Conservation (phyloP, 2,888 invertebrate species). For the Papilio protenor region DNA sequence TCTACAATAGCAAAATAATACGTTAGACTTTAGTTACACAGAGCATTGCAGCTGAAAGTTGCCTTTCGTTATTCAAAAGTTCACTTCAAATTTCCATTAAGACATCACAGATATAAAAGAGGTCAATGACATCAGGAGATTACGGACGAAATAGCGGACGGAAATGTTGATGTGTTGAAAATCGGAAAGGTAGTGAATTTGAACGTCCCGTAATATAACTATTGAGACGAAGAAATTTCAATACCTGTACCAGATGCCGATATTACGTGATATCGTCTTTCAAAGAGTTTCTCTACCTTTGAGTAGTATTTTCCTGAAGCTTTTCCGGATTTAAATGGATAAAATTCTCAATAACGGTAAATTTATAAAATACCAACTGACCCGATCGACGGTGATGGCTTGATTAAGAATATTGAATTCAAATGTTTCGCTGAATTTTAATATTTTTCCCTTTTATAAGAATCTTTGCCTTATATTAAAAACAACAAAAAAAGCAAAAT, state of each 20-base stretch:
- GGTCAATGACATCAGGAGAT: background rate
- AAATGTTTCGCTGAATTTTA: too few species aligned
- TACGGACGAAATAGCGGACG: background rate
- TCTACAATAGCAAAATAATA: slow-evolving; percentile 18
- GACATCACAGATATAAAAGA: background rate
- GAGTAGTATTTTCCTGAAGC: background rate
- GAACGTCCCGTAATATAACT: background rate
- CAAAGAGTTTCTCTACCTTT: background rate
- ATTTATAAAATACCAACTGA: background rate
- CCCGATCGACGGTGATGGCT: background rate
- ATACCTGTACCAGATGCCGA: background rate
- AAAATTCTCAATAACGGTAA: background rate
- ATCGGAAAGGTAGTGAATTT: background rate
- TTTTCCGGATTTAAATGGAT: background rate
- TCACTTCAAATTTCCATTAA: too few species aligned
- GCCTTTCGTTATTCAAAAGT: slow-evolving; percentile 2
- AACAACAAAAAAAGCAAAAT: background rate
- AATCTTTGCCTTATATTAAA: too few species aligned
- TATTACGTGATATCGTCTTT: background rate
- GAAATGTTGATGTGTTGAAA: background rate
- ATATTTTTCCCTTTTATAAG: too few species aligned
- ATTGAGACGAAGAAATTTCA: background rate
- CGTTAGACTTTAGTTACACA: slow-evolving; percentile 20
- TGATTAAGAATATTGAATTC: too few species aligned
- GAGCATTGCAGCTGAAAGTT: slow-evolving; percentile 17